Evolutionary conservation across 2,888 invertebrate genomes (phyloP), one percentile per base, ranked within the genome.

Genomic region (Drosophila mercatorum): DNA sequence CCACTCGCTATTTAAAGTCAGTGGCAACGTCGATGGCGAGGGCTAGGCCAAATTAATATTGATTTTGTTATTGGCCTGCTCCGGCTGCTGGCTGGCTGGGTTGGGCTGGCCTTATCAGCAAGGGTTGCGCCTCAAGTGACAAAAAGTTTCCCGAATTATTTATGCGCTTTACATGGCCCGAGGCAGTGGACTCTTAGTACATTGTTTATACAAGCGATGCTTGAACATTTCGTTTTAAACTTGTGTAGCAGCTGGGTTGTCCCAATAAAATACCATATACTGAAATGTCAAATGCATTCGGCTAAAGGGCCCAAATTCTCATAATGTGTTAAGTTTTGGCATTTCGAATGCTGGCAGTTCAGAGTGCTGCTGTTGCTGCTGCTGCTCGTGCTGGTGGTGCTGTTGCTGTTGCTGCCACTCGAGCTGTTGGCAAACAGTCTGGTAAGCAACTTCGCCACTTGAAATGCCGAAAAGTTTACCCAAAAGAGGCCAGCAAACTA

Each of bases 351-450:
- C 58, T 77, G 69, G 68, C 85, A 83, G 61, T 75, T 82, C 70
- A 66, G 86, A 86, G 81, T 72, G 51, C 38, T 59, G 61, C 57
- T 51, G 51, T 22, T 17, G 17, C 11, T 51, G 17, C 49, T 49
- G 31, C n/a, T 60, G 72, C 74, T 78, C 56, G 0, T 22, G 3
- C 4, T 26, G 46, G 2, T 44, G 46, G 0, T 44, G 44, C 44
- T 44, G 46, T 52, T 65, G 68, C 51, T 77, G 73, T 46, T 66
- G 75, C 64, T 78, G 77, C 80, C 80, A 68, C 83, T 84, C 76
- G 83, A 84, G 84, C 75, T 87, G 89, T 88, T 84, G 81, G 84
- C 85, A 89, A 85, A 85, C 88, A 85, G 89, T 78, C 89, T 83
- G 89, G 71, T 57, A 78, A 66, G 86, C 72, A 88, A 83, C 84